Base-by-base conservation (phyloP, 2,888 invertebrate species). In the Bedellia somnulentella region DNA sequence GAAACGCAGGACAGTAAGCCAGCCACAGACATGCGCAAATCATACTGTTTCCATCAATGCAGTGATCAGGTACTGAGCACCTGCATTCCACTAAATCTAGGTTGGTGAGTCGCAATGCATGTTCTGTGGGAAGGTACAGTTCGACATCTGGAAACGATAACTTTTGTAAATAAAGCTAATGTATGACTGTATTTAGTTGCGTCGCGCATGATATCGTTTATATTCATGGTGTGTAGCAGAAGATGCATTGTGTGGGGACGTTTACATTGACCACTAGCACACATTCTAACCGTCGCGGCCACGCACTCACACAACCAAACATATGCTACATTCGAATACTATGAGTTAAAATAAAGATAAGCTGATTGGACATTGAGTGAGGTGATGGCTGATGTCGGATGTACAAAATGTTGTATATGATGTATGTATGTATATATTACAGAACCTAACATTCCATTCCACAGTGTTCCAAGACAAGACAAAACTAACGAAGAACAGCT, bases 51-150 rank as follows among this genome's bases (percentile, higher is more conserved):
- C 71, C 70, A 62, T 63, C 47, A 71, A 70, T 75, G 75, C 73
- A 66, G 75, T 73, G 73, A 68, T 70, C 71, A 70, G 73, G 30
- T 25, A 24, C 30, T 23, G 21, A 15, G 30, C 22, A 8, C 58
- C 73, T 71, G 68, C 71, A 75, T 73, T 71, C 70, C 68, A 70
- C 75, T 73, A 73, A 63, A 57, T 63, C 68, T 70, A 66, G 47
- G 47, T 50, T 53, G 48, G 58, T 66, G 60, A 56, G 58, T 55
- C 57, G 56, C 59, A 64, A 68, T 63, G 62, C 66, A 68, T 59
- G 47, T 62, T 66, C 68, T 62, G 62, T 64, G 55, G 42, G 42
- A 36, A 39, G 42, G 39, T 17, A 10, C 16, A 17, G 23, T 12
- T 48, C 48, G 46, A 55, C 46, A 60, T 49, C 55, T 53, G 50